Evolutionary conservation across 23 tunicate species (phyloP).

Genomic region (Aplidium turbinatum): DNA sequence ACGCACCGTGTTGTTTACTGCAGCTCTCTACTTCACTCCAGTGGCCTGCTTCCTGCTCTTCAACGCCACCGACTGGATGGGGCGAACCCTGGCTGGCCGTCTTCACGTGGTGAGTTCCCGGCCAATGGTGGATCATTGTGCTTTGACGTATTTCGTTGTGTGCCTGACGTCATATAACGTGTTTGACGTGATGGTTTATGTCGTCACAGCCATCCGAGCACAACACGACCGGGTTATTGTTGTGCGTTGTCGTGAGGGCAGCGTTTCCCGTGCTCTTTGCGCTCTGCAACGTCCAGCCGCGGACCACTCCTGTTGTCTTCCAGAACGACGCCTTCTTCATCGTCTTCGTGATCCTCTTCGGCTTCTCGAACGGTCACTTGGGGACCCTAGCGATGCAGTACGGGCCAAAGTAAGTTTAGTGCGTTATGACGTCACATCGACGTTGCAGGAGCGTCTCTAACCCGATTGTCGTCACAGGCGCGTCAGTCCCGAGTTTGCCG

Average conservation of each 20-base stretch:
- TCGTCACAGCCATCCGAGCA: slow-evolving; percentile 77
- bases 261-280: slow-evolving; percentile 68
- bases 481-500: slow-evolving; percentile 46
- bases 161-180: too few species aligned
- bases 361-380: slow-evolving; percentile 82
- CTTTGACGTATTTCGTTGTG: too few species aligned
- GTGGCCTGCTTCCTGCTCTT: slow-evolving; percentile 81
- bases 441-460: too few species aligned
- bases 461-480: slow-evolving; percentile 43
- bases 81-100: slow-evolving; percentile 68
- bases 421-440: too few species aligned
- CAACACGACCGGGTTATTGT: slow-evolving; percentile 24
- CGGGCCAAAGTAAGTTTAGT: slow-evolving; percentile 82
- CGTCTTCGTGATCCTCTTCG: slow-evolving; percentile 71
- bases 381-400: slow-evolving; percentile 84
- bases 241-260: slow-evolving; percentile 51
- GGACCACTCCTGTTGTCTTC: slow-evolving; percentile 52
- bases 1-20: too few species aligned
- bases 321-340: slow-evolving; percentile 57
- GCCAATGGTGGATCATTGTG: too few species aligned
- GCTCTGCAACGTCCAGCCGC: slow-evolving; percentile 78
- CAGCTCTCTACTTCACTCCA: slow-evolving; percentile 84
- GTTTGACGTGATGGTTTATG: too few species aligned
- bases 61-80: slow-evolving; percentile 77
- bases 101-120: slow-evolving; percentile 48